phyloP scores from a whole-genome alignment of 2,888 invertebrate species.

The Automeris io region DNA sequence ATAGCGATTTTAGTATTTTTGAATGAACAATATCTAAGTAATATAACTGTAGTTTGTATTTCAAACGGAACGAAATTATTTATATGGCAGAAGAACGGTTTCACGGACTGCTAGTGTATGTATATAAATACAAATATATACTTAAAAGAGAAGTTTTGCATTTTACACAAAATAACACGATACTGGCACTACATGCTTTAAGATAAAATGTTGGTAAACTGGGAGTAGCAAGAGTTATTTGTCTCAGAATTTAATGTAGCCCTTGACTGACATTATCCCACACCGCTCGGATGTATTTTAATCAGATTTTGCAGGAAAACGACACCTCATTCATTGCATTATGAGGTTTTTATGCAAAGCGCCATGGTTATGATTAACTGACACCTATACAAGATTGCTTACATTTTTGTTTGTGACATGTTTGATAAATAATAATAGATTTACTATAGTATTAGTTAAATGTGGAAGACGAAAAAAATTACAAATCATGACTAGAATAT shows the following conservation, averaged over 20 bases:
- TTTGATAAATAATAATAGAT: too few species aligned
- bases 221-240: slow-evolving; percentile 20
- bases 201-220: slow-evolving; percentile 12
- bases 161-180: neutral
- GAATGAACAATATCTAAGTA: too few species aligned
- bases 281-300: slow-evolving; percentile 19
- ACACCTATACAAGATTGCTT: neutral
- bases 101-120: too few species aligned
- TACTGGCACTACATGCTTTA: neutral
- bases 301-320: slow-evolving; percentile 25
- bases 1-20: too few species aligned
- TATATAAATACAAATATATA: neutral
- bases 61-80: too few species aligned
- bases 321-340: slow-evolving; percentile 10
- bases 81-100: too few species aligned
- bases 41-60: too few species aligned
- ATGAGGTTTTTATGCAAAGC: neutral
- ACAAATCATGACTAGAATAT: too few species aligned
- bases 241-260: slow-evolving; percentile 23
- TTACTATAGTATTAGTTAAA: too few species aligned
- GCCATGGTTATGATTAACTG: neutral
- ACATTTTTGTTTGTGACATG: neutral
- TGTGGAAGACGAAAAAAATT: too few species aligned
- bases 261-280: slow-evolving; percentile 22
- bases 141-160: neutral